Evolutionary conservation across 1,140 invertebrate species (phyloP).

Genomic region (Eueides isabella): DNA sequence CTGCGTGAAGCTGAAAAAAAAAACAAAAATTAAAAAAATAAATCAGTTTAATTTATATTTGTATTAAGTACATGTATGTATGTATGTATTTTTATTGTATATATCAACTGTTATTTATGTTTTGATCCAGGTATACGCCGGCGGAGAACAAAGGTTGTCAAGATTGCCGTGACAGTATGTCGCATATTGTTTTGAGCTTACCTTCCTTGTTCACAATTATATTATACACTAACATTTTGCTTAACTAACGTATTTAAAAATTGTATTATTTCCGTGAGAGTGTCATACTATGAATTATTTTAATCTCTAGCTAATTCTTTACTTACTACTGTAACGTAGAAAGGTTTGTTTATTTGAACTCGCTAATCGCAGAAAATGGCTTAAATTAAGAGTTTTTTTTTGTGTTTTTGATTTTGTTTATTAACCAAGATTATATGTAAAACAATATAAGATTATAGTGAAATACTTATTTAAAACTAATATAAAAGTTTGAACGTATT

Average conservation of each 20-base stretch:
- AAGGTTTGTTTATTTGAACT: neutral
- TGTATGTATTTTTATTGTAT: slow-evolving; percentile 1
- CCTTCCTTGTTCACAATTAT: neutral
- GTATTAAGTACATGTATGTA: too few relatives aligned
- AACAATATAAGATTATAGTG: too few relatives aligned
- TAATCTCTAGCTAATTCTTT: neutral
- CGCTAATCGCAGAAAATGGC: neutral
- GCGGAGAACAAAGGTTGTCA: slow-evolving; percentile 23
- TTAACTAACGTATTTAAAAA: neutral
- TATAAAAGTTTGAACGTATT: too few relatives aligned
- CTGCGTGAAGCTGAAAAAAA: too few relatives aligned
- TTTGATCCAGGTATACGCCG: slow-evolving; percentile 30
- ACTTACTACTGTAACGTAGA: neutral
- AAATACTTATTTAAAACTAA: too few relatives aligned
- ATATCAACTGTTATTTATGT: slow-evolving; percentile 10
- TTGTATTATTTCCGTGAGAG: neutral
- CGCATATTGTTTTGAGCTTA: slow-evolving; percentile 18
- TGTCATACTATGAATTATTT: neutral
- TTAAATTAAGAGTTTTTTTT: neutral
- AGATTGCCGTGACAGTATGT: slow-evolving; percentile 33
- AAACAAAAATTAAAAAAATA: too few relatives aligned
- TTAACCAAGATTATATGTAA: neutral
- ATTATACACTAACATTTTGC: neutral
- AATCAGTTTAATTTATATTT: too few relatives aligned
- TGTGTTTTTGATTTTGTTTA: too few relatives aligned